A percentile compares a stretch with the other conserved stretches of the same genome.
phyloP scores from a whole-genome alignment of 2,797 vertebrate genomes.

The Bovichtus diacanthus region DNA sequence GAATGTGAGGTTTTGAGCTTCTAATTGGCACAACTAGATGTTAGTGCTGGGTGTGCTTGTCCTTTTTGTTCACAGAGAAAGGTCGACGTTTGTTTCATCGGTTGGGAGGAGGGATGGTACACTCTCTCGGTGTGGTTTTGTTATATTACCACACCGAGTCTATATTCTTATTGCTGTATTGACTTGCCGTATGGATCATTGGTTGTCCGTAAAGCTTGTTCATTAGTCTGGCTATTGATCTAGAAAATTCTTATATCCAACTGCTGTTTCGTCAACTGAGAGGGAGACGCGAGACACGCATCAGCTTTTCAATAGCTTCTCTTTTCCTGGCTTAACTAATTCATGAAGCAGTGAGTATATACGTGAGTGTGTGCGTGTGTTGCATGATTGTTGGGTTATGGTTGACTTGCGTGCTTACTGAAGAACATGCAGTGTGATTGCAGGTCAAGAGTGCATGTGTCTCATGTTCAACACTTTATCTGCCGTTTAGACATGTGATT shows the following conservation, averaged over 20 bases:
- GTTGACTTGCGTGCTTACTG: constrained; percentile 17
- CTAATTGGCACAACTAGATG: background rate
- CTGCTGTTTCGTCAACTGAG: constrained; percentile 23
- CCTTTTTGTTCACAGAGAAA: background rate
- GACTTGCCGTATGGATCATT: constrained; percentile 42
- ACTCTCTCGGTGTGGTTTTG: background rate
- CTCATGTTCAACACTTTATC: constrained; percentile 14
- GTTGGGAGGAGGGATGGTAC: background rate
- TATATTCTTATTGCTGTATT: constrained; percentile 17
- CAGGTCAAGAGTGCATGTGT: constrained; percentile 25
- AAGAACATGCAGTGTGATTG: constrained; percentile 16
- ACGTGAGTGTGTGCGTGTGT: background rate
- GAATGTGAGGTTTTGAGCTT: background rate
- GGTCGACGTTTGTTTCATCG: background rate
- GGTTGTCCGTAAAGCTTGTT: constrained; percentile 35
- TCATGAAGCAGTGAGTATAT: constrained; percentile 22
- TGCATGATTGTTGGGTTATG: background rate
- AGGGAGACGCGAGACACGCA: background rate
- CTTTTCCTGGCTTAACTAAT: constrained; percentile 10
- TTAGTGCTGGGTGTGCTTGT: background rate
- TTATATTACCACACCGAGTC: constrained; percentile 6
- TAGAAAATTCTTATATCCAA: constrained; percentile 39
- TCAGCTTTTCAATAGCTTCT: constrained; percentile 22
- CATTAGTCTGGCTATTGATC: constrained; percentile 61
- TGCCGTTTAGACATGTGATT: constrained; percentile 17